Percentiles rank a stretch among this genome's conserved stretches.
Evolutionary conservation across 2,113 vertebrate genomes (phyloP).

Genomic region (Orycteropus afer): DNA sequence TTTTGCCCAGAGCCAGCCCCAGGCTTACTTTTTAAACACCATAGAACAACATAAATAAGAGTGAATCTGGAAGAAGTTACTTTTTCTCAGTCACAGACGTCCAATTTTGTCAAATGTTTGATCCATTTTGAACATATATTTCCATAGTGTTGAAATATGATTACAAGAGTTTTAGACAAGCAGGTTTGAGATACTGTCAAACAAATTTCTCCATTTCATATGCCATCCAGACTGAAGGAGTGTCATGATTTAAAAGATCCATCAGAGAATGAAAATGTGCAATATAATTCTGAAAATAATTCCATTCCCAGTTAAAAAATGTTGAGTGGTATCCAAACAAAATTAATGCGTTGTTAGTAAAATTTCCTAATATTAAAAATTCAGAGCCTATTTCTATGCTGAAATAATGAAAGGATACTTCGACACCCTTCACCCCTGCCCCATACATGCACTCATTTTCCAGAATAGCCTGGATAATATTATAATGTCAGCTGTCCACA

Average conservation of each 20-base stretch:
- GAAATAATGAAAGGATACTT: background rate
- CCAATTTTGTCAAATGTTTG: constrained; percentile 2
- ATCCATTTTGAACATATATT: background rate
- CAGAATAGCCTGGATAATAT: background rate
- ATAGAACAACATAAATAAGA: background rate
- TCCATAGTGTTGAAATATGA: constrained; percentile 13
- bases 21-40: background rate
- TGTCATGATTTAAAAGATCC: background rate
- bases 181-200: background rate
- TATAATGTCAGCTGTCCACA: background rate
- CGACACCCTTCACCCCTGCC: fast-evolving
- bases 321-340: background rate
- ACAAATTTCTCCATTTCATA: background rate
- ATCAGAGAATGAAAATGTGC: constrained; percentile 14
- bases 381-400: background rate
- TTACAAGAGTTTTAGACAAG: background rate
- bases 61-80: background rate
- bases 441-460: background rate
- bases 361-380: background rate
- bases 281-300: background rate
- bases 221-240: background rate
- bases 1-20: background rate
- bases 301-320: background rate
- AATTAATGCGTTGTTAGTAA: background rate
- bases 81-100: background rate